Evolutionary conservation across 2,888 invertebrate genomes (phyloP).

Genomic region (Campaea margaritaria): DNA sequence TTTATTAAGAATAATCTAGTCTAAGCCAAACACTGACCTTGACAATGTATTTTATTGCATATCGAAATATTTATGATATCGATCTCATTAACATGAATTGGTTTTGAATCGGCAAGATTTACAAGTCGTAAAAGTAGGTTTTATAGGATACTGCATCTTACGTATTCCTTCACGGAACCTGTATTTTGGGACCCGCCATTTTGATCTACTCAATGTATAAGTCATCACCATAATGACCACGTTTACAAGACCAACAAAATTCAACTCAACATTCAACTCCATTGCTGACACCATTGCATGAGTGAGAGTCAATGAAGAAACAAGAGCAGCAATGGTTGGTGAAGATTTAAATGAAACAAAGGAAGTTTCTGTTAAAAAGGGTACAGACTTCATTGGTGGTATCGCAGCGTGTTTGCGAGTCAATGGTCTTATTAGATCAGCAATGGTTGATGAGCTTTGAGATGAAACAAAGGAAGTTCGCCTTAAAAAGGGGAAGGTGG

Average conservation of each 20-base stretch:
- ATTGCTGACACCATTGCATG: slow-evolving; percentile 40
- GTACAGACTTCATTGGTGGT: slow-evolving; percentile 49
- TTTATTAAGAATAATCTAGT: background rate
- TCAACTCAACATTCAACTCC: slow-evolving; percentile 13
- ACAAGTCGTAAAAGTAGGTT: slow-evolving; percentile 20
- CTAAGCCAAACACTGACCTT: slow-evolving; percentile 13
- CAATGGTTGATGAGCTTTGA: slow-evolving; percentile 45
- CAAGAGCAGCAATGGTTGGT: slow-evolving; percentile 50
- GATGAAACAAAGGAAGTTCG: slow-evolving; percentile 39
- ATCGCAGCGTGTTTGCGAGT: background rate
- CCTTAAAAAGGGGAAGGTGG: slow-evolving; percentile 45
- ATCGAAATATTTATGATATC: slow-evolving; percentile 2
- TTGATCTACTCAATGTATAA: slow-evolving; percentile 76
- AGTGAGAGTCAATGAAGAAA: background rate
- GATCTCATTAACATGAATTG: slow-evolving; percentile 22
- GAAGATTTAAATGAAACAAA: slow-evolving; percentile 25
- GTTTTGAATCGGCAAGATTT: slow-evolving; percentile 14
- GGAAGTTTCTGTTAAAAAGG: slow-evolving; percentile 42
- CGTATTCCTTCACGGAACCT: slow-evolving; percentile 69
- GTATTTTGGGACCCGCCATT: slow-evolving; percentile 80
- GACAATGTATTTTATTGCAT: slow-evolving; percentile 9
- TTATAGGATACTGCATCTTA: slow-evolving; percentile 59
- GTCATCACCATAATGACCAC: slow-evolving; percentile 65
- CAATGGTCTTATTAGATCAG: too few species aligned
- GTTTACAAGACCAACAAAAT: slow-evolving; percentile 10